These are phyloP conservation scores for Xestia sexstrigata DNA, from an alignment of 2,888 invertebrate genomes.

Conservation along the genomic window DNA sequence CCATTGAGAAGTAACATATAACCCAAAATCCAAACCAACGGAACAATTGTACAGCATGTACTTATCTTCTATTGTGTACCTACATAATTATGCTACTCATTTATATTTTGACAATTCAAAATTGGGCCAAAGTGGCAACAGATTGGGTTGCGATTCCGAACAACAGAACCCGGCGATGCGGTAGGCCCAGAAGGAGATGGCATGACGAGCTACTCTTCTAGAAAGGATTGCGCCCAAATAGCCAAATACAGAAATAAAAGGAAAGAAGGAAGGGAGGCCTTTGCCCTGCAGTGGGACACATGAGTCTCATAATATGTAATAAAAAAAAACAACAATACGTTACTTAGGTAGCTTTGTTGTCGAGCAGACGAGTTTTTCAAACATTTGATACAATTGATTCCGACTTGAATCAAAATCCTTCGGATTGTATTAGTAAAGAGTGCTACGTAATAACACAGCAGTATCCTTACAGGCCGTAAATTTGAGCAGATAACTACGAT, in stretches of 20 bases:
- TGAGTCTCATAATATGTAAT: too few species aligned
- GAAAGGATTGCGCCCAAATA: too few species aligned
- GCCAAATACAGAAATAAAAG: too few species aligned
- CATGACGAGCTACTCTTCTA: too few species aligned
- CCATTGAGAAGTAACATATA: neutral
- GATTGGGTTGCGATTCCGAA: too few species aligned
- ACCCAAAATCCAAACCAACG: neutral
- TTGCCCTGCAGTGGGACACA: too few species aligned
- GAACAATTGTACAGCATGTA: neutral
- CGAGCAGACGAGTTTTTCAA: neutral
- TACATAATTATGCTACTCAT: too few species aligned
- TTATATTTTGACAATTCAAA: neutral
- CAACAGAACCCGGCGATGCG: too few species aligned
- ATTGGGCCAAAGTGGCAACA: too few species aligned
- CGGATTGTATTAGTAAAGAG: neutral
- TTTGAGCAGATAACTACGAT: constrained; percentile 23
- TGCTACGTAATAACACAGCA: neutral
- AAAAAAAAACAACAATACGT: too few species aligned
- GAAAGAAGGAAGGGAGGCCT: too few species aligned
- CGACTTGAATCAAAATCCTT: neutral
- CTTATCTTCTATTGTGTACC: neutral
- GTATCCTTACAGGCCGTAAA: neutral
- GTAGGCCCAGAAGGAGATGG: too few species aligned
- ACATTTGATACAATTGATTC: neutral
- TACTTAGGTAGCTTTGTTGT: neutral